Evolutionary conservation across 2,113 vertebrate genomes (phyloP).

Genomic region (Mus musculus): DNA sequence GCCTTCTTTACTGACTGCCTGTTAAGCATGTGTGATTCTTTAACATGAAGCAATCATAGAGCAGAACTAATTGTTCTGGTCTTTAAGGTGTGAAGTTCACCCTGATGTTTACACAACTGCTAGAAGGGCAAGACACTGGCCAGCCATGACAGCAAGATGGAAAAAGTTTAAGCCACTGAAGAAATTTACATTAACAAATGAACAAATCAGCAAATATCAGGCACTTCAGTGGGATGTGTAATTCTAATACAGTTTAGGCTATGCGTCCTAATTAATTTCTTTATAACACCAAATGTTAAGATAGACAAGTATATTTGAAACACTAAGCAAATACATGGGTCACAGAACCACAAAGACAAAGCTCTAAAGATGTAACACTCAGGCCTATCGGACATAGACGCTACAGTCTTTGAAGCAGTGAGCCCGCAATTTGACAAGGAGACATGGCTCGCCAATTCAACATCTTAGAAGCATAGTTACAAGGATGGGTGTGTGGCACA

Average conservation of each 20-base stretch:
- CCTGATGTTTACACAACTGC: neutral
- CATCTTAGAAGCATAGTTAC: neutral
- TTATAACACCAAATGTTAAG: neutral
- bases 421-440: neutral
- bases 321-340: neutral
- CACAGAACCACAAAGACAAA: neutral
- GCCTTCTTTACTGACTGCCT: neutral
- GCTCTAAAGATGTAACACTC: neutral
- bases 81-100: neutral
- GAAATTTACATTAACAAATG: conserved; percentile 24
- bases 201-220: neutral
- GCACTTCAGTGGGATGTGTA: no score
- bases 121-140: neutral
- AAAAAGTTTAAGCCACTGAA: conserved; percentile 14
- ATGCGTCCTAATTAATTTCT: neutral
- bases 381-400: neutral
- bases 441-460: neutral
- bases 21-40: neutral
- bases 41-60: neutral
- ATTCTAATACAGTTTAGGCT: neutral
- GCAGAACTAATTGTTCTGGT: neutral
- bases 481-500: neutral
- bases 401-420: neutral
- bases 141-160: neutral
- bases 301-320: neutral